Evolutionary conservation across 2,113 vertebrate species (phyloP), one percentile per base, ranked within the genome.

Genomic region (Eira barbara): DNA sequence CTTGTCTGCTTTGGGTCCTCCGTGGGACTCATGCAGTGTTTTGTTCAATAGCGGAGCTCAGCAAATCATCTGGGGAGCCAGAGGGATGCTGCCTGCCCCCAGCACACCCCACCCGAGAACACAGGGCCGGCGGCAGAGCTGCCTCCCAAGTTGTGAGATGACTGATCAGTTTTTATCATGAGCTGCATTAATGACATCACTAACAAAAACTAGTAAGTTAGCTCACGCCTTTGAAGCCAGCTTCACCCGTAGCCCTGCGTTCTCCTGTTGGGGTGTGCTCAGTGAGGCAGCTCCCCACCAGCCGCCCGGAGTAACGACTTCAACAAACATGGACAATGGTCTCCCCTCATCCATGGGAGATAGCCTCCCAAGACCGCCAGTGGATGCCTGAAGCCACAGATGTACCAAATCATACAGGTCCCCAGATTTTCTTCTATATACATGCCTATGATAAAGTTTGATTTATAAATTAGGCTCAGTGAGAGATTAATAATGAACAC

Each of bases 171-270:
- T 96, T 92, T 84, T 55, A 45, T 90, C 67, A 91, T 67, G 73
- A 74, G 34, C 39, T 67, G 29, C 47, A 86, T 63, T 29, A 73
- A 34, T 27, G 82, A 95, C 18, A n/a, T 93, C 71, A 42, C 55
- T 87, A 80, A 81, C 61, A 85, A 87, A 93, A 91, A 45, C 74
- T 11, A 90, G 87, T 92, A 45, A 73, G 82, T 93, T 23, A 69
- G 55, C 78, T 90, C 87, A 63, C n/a, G 13, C 79, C 57, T 36
- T 63, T 47, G 83, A 76, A 69, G 52, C 87, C 67, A 55, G 69
- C 71, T 42, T 27, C 55, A 74, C 55, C 83, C 31, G 31, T 45
- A 27, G 36, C 52, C 45, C 63, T 29, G 52, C 57, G 17, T 74
- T 69, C 63, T 83, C 83, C 7, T 21, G 55, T 34, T 59, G 59